A percentile compares a stretch with the other conserved stretches of the same genome.
These are phyloP conservation scores for Habropoda laboriosa DNA, from an alignment of 1,140 invertebrate genomes.

Conservation along the genomic window DNA sequence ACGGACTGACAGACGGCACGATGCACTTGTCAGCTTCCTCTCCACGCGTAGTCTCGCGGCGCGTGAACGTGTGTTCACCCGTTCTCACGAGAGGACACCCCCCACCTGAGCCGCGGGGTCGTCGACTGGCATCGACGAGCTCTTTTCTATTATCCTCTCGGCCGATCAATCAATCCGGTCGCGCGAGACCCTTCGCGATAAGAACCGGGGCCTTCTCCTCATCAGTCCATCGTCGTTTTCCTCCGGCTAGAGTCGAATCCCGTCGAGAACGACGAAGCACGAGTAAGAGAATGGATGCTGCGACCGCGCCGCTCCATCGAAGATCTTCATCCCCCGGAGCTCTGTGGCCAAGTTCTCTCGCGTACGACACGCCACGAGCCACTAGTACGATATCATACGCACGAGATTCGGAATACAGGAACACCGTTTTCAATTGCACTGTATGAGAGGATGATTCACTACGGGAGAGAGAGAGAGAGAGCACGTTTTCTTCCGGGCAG, in stretches of 20 bases:
- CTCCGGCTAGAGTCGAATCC: not conserved
- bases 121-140: slow-evolving; percentile 63
- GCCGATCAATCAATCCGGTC: slow-evolving; percentile 62
- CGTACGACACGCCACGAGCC: not conserved
- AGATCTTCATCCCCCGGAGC: slow-evolving; percentile 45
- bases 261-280: not conserved
- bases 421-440: not conserved
- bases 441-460: not conserved
- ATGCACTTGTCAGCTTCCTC: slow-evolving; percentile 43
- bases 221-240: not conserved
- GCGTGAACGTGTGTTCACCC: slow-evolving; percentile 42
- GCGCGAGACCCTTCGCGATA: slow-evolving; percentile 25
- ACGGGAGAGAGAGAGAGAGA: not conserved
- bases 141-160: slow-evolving; percentile 49
- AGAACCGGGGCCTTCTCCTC: slow-evolving; percentile 17
- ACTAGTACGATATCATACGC: not conserved
- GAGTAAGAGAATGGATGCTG: not conserved
- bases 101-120: slow-evolving; percentile 56
- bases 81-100: slow-evolving; percentile 60
- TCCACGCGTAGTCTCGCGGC: slow-evolving; percentile 35
- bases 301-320: slow-evolving; percentile 42
- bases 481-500: not conserved
- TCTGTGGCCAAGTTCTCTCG: not conserved
- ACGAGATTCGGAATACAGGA: not conserved
- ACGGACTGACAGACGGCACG: slow-evolving; percentile 1